Percentiles rank a stretch among this genome's conserved stretches.
Evolutionary conservation across 2,113 vertebrate species (phyloP).

Genomic region (Pangasianodon gigas): DNA sequence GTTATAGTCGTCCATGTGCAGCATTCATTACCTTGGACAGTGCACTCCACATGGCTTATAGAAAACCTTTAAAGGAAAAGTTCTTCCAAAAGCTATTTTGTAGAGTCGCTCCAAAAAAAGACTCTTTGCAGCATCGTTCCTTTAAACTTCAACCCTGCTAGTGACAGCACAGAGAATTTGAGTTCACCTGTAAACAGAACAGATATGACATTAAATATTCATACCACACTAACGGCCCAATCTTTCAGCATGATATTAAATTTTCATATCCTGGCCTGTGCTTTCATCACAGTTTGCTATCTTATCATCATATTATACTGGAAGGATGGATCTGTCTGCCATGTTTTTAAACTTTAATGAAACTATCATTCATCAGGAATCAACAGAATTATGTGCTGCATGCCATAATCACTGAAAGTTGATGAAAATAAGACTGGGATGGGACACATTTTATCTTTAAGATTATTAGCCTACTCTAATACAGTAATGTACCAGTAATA

Average conservation of each 20-base stretch:
- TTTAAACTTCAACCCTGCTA: background rate
- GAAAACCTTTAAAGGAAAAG: background rate
- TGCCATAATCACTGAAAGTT: background rate
- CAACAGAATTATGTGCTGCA: background rate
- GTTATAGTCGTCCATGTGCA: slow-evolving; percentile 8
- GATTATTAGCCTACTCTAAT: background rate
- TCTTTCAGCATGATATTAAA: background rate
- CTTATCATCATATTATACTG: background rate
- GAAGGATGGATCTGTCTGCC: background rate
- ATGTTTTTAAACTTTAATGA: background rate
- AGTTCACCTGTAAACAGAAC: slow-evolving; percentile 7
- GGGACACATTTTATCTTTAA: background rate
- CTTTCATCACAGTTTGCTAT: background rate
- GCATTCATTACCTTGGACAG: slow-evolving; percentile 30
- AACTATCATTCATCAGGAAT: background rate
- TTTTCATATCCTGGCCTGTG: background rate
- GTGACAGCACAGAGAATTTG: background rate
- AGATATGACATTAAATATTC: slow-evolving; percentile 12
- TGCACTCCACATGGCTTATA: background rate
- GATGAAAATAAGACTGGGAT: background rate
- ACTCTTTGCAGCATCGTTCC: background rate
- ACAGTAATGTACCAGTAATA: background rate
- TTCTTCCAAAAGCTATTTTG: background rate
- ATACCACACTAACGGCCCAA: background rate
- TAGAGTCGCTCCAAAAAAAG: background rate